These are phyloP conservation scores for Turritopsis rubra DNA, from an alignment of 30 jellyfish, hydroid and myxozoan genomes.

Conservation along the genomic window DNA sequence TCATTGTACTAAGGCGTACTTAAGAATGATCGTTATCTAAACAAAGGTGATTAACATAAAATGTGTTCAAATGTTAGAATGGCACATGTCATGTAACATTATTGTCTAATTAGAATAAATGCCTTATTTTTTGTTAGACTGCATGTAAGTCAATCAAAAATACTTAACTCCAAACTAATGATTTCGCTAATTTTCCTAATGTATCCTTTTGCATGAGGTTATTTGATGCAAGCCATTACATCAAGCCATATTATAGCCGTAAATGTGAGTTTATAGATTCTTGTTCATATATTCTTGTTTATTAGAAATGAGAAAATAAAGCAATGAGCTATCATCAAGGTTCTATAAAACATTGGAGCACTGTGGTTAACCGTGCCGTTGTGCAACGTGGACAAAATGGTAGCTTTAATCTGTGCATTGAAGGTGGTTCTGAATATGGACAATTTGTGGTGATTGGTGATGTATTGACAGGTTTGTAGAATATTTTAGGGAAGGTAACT, in stretches of 20 bases:
- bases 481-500: neutral
- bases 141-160: too few species aligned
- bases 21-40: too few species aligned
- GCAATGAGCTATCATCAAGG: slow-evolving; percentile 2
- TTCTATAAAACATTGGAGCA: slow-evolving; percentile 69
- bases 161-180: too few species aligned
- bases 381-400: slow-evolving; percentile 93
- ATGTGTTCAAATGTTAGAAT: too few species aligned
- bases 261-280: too few species aligned
- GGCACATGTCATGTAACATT: too few species aligned
- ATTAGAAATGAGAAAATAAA: neutral
- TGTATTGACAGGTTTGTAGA: slow-evolving; percentile 43
- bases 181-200: neutral
- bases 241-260: too few species aligned
- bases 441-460: slow-evolving; percentile 98
- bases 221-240: neutral
- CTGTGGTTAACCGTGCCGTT: slow-evolving; percentile 80
- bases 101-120: too few species aligned
- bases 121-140: too few species aligned
- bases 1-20: too few species aligned
- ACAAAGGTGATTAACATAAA: too few species aligned
- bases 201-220: neutral
- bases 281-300: neutral
- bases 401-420: slow-evolving; percentile 90
- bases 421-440: slow-evolving; percentile 99